Evolutionary conservation across 2,888 invertebrate species (phyloP).

Genomic region (Drosophila pseudotalamancana): DNA sequence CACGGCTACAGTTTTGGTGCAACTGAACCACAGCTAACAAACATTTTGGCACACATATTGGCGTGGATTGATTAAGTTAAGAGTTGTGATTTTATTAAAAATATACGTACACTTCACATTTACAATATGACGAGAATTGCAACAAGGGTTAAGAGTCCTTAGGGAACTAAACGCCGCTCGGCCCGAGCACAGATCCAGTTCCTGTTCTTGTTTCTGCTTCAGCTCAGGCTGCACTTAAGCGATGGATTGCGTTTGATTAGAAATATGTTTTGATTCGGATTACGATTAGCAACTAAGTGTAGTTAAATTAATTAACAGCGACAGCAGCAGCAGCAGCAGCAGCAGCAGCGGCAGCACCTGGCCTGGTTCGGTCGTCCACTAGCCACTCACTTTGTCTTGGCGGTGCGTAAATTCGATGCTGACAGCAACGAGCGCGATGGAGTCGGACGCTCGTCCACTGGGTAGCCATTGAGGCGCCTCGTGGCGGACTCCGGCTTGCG

Average conservation of each 20-base stretch:
- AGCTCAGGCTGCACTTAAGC: not conserved
- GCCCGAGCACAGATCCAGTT: not conserved
- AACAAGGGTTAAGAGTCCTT: conserved; percentile 68
- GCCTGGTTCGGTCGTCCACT: not conserved
- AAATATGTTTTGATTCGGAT: conserved; percentile 53
- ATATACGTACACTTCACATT: conserved; percentile 67
- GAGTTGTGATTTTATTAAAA: conserved; percentile 68
- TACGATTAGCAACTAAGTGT: conserved; percentile 52
- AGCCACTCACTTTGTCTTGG: conserved; percentile 54
- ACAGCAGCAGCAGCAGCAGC: conserved; percentile 42
- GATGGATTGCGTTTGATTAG: conserved; percentile 48
- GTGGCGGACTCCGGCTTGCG: conserved; percentile 74
- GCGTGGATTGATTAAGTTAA: conserved; percentile 48
- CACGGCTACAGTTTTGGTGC: too few species aligned
- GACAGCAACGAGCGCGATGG: conserved; percentile 81
- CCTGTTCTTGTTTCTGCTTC: too few species aligned
- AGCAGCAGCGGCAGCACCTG: conserved; percentile 40
- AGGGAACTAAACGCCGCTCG: conserved; percentile 27
- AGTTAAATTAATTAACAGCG: conserved; percentile 55
- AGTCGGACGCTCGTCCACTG: conserved; percentile 80
- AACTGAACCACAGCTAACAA: too few species aligned
- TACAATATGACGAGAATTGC: conserved; percentile 77
- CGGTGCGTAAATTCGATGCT: conserved; percentile 79
- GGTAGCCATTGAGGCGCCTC: conserved; percentile 65
- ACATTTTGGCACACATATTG: not conserved